Base-by-base conservation (phyloP, 2,888 invertebrate genomes). In the Petrophora chlorosata region DNA sequence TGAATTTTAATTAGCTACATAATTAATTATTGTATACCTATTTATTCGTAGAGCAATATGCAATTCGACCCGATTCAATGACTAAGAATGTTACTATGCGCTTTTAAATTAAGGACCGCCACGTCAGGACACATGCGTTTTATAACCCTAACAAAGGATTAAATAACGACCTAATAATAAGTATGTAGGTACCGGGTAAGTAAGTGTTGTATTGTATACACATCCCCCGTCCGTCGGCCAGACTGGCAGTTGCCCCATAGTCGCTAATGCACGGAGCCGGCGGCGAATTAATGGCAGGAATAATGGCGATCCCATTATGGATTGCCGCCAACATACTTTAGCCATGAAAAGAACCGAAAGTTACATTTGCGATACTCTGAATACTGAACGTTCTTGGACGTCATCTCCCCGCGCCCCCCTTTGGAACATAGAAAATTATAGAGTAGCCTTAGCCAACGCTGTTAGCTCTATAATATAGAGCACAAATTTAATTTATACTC, bases 321-420 rank as follows among this genome's bases (percentile, higher is more conserved):
- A 90, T 90, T 89, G 90, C 90, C 90, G 90, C 90, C 90, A 90
- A 90, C 90, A 89, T 90, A 89, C 89, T 90, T 90, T 89, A 90
- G 86, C 81, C 84, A 90, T 90, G 89, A 90, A 90, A 90, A 89
- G 90, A 90, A 89, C 89, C 89, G 88, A 90, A 90, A 90, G 89
- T 90, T 89, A 89, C 90, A 89, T 89, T 90, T 89, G 87, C 89
- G 89, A 90, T 89, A 89, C 89, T 88, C 85, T 89, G 89, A 89
- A 90, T 90, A 90, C 89, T 85, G 90, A 88, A 81, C 85, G 78
- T 79, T 82, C 76, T 80, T 70, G 79, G 82, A 78, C 78, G 69
- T 63, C 72, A 70, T 68, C 70, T 52, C 71, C 67, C 70, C 67
- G 48, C 45, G 60, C 67, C 70, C 63, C 70, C 63, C 56, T 55